Conservation (phyloP, 2,888 invertebrate species). For the Linyphia triangularis region DNA sequence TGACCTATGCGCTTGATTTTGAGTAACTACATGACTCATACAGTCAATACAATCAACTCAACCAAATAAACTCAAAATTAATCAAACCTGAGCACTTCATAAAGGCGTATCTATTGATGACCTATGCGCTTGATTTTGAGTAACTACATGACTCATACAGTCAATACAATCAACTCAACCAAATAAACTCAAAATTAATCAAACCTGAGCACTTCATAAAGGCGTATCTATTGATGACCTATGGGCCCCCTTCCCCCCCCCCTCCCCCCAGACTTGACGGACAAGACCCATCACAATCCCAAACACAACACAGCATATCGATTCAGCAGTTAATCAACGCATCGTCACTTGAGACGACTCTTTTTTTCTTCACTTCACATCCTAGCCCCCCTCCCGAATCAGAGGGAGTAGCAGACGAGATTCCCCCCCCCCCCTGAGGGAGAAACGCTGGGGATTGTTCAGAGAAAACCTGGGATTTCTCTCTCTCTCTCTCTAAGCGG, state of each 20-base stretch:
- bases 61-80: no score
- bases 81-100: no score
- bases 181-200: no score
- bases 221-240: no score
- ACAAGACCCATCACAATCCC: background rate
- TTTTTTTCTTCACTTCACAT: background rate
- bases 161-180: no score
- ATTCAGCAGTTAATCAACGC: constrained; percentile 68
- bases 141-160: no score
- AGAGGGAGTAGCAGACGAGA: constrained; percentile 8
- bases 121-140: no score
- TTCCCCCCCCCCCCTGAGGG: constrained; percentile 21
- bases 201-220: no score
- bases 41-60: no score
- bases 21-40: no score
- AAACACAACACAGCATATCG: constrained; percentile 15
- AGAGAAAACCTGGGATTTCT: constrained; percentile 42
- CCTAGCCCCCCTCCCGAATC: background rate
- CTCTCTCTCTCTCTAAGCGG: constrained; percentile 65
- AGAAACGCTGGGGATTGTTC: constrained; percentile 6
- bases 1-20: no score
- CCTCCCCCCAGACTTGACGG: background rate
- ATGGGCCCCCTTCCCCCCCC: background rate
- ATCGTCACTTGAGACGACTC: constrained; percentile 57
- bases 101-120: no score